Evolutionary conservation across 2,797 vertebrate genomes (phyloP).

Genomic region (Gadopsis marmoratus): DNA sequence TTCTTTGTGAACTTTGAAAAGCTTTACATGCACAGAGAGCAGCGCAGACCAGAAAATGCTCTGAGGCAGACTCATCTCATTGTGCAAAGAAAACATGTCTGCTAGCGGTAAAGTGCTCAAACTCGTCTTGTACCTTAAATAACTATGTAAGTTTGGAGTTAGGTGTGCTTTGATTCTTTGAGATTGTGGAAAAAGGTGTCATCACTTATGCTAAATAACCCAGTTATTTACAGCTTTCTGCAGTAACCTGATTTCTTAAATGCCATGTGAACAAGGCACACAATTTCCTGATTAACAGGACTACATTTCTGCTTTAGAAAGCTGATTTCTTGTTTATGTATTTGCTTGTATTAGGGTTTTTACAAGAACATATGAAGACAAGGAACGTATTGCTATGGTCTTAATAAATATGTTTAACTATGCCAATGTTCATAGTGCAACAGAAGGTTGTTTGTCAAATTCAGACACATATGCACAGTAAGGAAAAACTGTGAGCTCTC

Average conservation of each 20-base stretch:
- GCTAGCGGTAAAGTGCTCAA: neutral
- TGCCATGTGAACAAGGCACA: neutral
- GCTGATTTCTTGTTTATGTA: neutral
- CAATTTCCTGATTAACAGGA: neutral
- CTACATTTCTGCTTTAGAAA: neutral
- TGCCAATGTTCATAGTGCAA: neutral
- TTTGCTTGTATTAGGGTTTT: neutral
- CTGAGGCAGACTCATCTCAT: neutral
- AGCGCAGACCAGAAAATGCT: neutral
- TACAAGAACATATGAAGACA: neutral
- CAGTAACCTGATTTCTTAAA: neutral
- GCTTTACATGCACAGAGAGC: neutral
- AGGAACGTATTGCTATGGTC: fast-evolving
- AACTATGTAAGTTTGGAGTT: neutral
- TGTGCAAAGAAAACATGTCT: neutral
- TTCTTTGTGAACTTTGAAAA: neutral
- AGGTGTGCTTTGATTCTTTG: neutral
- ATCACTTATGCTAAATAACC: neutral
- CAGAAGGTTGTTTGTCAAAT: neutral
- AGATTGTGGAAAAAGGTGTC: neutral
- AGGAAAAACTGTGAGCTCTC: neutral
- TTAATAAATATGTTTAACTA: neutral
- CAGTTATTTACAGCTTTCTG: neutral
- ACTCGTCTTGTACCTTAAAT: neutral
- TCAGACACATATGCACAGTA: neutral